Evolutionary conservation across 2,113 vertebrate genomes (phyloP).

Genomic region (Gymnorhina tibicen): DNA sequence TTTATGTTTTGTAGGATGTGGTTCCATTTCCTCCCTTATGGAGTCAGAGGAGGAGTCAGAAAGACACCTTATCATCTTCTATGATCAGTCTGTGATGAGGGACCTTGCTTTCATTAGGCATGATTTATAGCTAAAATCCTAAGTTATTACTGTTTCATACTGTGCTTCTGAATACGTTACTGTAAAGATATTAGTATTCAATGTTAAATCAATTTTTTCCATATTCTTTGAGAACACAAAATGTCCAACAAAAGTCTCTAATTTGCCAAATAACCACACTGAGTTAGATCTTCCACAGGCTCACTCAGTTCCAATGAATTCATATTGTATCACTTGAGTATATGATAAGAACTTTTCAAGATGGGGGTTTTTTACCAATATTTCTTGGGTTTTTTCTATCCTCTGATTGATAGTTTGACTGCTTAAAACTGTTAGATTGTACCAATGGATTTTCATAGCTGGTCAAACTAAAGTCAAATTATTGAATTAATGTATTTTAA

Average conservation of each 20-base stretch:
- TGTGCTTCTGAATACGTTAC: background rate
- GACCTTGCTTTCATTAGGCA: background rate
- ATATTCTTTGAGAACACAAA: background rate
- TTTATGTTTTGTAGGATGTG: background rate
- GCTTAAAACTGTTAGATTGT: background rate
- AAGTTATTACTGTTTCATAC: background rate
- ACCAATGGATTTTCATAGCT: background rate
- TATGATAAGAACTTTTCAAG: background rate
- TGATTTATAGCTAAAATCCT: background rate
- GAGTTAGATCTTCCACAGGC: background rate
- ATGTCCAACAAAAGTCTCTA: background rate
- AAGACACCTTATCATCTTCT: background rate
- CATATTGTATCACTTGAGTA: background rate
- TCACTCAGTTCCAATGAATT: background rate
- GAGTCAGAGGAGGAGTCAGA: background rate
- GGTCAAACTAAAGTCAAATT: background rate
- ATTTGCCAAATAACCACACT: background rate
- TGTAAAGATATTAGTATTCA: background rate
- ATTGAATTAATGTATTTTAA: background rate
- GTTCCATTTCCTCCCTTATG: background rate
- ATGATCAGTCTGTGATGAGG: background rate
- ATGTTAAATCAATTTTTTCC: background rate
- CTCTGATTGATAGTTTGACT: background rate
- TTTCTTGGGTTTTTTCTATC: background rate
- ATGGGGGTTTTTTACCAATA: fast-evolving